Percentiles rank a stretch among this genome's conserved stretches.
These are phyloP conservation scores for Notospermus geniculatus DNA, from an alignment of 1,140 invertebrate genomes.

Conservation along the genomic window DNA sequence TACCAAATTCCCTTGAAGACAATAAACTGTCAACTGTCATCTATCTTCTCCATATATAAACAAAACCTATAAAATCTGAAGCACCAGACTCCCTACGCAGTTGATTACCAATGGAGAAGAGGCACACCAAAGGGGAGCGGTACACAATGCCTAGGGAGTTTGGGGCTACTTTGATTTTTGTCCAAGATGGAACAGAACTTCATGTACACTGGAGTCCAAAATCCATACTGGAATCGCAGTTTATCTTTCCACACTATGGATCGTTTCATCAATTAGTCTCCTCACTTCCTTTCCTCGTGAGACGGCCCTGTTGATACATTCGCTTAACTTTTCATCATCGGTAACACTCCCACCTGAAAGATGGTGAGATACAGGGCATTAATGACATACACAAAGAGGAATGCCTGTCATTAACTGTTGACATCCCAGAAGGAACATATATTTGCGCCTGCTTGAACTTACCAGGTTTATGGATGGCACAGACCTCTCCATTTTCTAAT, in stretches of 20 bases:
- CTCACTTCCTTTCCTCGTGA: constrained; percentile 24
- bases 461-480: constrained; percentile 52
- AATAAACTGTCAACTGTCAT: too few relatives aligned
- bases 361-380: constrained; percentile 1
- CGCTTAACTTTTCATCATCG: constrained; percentile 26
- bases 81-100: too few relatives aligned
- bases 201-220: too few relatives aligned
- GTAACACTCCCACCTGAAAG: constrained; percentile 34
- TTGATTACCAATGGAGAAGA: too few relatives aligned
- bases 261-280: constrained; percentile 31
- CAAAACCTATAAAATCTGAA: too few relatives aligned
- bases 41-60: too few relatives aligned
- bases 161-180: too few relatives aligned
- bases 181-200: too few relatives aligned
- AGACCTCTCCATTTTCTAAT: constrained; percentile 39
- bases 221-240: too few relatives aligned
- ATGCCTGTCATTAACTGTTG: not conserved
- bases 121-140: too few relatives aligned
- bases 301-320: constrained; percentile 32
- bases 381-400: not conserved
- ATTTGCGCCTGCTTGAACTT: not conserved
- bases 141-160: too few relatives aligned
- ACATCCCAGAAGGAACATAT: not conserved
- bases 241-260: constrained; percentile 29
- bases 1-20: too few relatives aligned